Base-by-base conservation (phyloP, 2,113 vertebrate species). In the Sceloporus undulatus region DNA sequence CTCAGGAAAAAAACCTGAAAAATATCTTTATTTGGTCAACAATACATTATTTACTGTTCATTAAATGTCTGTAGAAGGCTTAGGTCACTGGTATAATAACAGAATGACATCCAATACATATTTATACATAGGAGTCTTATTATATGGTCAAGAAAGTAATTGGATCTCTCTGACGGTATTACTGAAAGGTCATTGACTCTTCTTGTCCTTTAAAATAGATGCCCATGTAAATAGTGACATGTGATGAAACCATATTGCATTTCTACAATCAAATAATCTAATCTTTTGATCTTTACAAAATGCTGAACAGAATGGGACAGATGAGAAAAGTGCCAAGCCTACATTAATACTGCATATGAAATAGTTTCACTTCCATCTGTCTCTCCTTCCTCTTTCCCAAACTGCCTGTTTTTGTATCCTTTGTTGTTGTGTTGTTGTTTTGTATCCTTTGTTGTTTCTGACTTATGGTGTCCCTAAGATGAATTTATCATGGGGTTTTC, bases 271-370 rank as follows among this genome's bases (percentile, higher is more conserved):
- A 76, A 88, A 88, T 70, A 83, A 38, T 77, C 87, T 83, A 88
- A 88, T 88, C 87, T 80, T 88, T 83, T 88, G 79, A 76, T 83
- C 79, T 88, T 88, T 88, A 82, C 73, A 83, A 83, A 88, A 77
- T 5, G 21, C 56, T 66, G 76, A 83, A 27, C n/a, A 83, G 74
- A 88, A 83, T 83, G 80, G 54, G n/a, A 29, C 42, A 77, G 23
- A 83, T 83, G 81, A 76, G 80, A 59, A 77, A 88, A 54, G 59
- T 68, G 68, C n/a, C 74, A 88, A 77, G 9, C 25, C n/a, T 68
- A 79, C 79, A 56, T 81, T 82, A 77, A 88, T 83, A 59, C 74
- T 77, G 38, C 25, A 25, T 82, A 40, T 87, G 38, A 68, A 77
- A 88, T 83, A 83, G 77, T 78, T 88, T 23, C n/a, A 83, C n/a